A percentile compares a stretch with the other conserved stretches of the same genome.
Conservation (phyloP, 2,797 vertebrate species). For the Sebastes nivosus region DNA sequence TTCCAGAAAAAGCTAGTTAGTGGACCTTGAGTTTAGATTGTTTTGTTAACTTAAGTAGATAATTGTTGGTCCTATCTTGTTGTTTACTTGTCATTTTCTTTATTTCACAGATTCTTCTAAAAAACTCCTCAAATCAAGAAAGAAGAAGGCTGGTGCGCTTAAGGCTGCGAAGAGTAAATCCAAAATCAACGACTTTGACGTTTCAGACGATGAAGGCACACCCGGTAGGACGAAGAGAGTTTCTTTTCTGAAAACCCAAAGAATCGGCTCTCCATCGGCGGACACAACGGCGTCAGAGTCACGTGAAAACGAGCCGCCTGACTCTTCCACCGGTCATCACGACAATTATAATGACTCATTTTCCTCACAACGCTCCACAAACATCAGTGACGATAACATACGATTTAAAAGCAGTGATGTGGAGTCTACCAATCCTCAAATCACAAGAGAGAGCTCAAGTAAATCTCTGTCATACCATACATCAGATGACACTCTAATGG, state of each 20-base stretch:
- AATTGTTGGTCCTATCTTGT: background rate
- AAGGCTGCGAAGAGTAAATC: conserved; percentile 70
- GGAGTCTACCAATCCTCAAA: conserved; percentile 23
- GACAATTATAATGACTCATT: conserved; percentile 14
- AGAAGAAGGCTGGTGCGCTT: conserved; percentile 62
- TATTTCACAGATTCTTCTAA: conserved; percentile 77
- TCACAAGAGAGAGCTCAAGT: conserved; percentile 22
- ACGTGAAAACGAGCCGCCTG: background rate
- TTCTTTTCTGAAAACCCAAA: conserved; percentile 83
- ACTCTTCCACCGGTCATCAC: background rate
- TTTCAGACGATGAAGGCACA: conserved; percentile 83
- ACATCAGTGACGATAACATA: conserved; percentile 26
- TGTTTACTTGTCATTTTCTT: background rate
- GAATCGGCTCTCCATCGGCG: conserved; percentile 13
- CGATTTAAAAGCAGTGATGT: conserved; percentile 14
- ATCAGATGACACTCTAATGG: conserved; percentile 59
- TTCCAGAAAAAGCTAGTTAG: background rate
- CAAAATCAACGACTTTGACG: conserved; percentile 79
- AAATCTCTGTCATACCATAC: conserved; percentile 51
- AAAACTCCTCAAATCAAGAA: conserved; percentile 75
- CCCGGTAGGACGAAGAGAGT: conserved; percentile 77
- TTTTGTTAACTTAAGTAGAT: background rate
- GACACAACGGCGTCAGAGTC: conserved; percentile 6
- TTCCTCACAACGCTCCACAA: conserved; percentile 31
- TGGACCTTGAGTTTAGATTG: background rate